phyloP scores from a whole-genome alignment of 2,797 vertebrate genomes.

The Onychomys arenicola region DNA sequence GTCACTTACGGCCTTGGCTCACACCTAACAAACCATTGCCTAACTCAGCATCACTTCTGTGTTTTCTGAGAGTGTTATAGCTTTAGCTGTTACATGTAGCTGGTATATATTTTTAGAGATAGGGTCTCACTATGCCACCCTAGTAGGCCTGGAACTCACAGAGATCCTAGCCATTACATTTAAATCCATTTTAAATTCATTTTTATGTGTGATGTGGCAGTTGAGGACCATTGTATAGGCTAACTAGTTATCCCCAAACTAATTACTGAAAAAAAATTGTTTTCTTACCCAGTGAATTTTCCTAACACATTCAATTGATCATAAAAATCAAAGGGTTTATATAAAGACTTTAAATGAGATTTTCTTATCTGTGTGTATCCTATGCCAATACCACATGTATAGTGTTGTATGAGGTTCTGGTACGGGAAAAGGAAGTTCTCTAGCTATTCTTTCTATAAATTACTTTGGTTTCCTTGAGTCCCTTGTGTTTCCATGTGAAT shows the following conservation, averaged over 20 bases:
- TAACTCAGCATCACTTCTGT: background rate
- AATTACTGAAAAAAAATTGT: background rate
- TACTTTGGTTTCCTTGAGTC: background rate
- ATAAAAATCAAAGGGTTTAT: background rate
- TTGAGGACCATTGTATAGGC: background rate
- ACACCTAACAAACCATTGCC: background rate
- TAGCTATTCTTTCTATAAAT: background rate
- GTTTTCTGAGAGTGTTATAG: background rate
- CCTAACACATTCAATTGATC: background rate
- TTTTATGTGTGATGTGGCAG: background rate
- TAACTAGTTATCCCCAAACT: slow-evolving; percentile 3
- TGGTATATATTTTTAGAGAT: background rate
- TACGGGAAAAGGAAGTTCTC: background rate
- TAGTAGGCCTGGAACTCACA: background rate
- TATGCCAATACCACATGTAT: background rate
- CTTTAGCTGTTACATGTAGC: background rate
- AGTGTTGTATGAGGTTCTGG: background rate
- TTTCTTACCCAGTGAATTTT: background rate
- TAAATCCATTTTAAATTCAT: background rate
- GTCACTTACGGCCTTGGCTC: background rate
- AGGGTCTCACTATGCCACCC: background rate
- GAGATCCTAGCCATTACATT: background rate
- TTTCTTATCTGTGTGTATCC: background rate
- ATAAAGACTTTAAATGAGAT: background rate
- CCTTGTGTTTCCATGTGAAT: background rate